A percentile compares a stretch with the other conserved stretches of the same genome.
These are phyloP conservation scores for Phyllostomus discolor DNA, from an alignment of 2,113 vertebrate genomes.

Conservation along the genomic window DNA sequence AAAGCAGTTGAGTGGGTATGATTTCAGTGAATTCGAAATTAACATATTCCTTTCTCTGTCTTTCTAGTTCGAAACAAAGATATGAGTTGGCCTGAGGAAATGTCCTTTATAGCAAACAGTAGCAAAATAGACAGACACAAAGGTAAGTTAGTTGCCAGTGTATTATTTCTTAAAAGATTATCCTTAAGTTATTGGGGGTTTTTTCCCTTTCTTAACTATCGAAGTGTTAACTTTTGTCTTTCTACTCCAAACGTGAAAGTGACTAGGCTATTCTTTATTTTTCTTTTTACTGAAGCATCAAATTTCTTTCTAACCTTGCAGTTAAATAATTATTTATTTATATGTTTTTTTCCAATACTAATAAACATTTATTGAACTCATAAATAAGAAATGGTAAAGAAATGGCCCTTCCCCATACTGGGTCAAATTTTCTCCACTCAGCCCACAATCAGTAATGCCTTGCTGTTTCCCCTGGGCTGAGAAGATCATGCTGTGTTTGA, in stretches of 20 bases:
- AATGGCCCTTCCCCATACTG: background rate
- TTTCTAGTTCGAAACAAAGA: constrained; percentile 97
- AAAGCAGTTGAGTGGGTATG: background rate
- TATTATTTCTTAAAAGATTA: constrained; percentile 21
- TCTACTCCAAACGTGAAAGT: background rate
- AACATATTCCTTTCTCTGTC: constrained; percentile 37
- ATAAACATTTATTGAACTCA: background rate
- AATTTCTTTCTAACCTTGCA: constrained; percentile 4
- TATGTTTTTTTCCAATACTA: background rate
- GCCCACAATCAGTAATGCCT: background rate
- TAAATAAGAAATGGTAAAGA: background rate
- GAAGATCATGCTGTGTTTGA: background rate
- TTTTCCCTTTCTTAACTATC: background rate
- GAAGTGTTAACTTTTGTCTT: background rate
- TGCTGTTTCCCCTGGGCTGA: background rate
- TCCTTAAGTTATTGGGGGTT: background rate
- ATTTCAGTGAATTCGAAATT: constrained; percentile 37
- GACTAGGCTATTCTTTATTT: background rate
- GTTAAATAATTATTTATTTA: background rate
- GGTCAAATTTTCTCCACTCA: background rate
- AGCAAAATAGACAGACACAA: constrained; percentile 99
- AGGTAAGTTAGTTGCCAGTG: background rate
- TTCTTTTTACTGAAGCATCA: background rate
- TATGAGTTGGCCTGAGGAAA: constrained; percentile 99
- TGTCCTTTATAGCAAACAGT: constrained; percentile 99